phyloP scores from a whole-genome alignment of 2,888 invertebrate species.

The Agrochola macilenta region DNA sequence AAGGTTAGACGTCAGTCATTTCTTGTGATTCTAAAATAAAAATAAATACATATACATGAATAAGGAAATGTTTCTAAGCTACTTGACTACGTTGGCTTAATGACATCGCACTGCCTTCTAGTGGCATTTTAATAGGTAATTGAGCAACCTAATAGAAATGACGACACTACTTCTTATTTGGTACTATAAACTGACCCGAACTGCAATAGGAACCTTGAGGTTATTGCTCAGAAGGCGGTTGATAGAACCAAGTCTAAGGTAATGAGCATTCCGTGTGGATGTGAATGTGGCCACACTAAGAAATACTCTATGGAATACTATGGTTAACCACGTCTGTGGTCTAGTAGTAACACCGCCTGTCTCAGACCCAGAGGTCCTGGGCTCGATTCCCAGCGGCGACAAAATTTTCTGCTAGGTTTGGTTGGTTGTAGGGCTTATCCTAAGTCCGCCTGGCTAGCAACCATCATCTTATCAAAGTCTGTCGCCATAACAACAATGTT shows the following conservation, averaged over 20 bases:
- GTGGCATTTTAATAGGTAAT: conserved; percentile 33
- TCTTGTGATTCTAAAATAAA: not conserved
- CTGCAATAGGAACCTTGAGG: conserved; percentile 44
- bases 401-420: too few relatives aligned
- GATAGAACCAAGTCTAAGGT: conserved; percentile 16
- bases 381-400: too few relatives aligned
- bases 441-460: too few relatives aligned
- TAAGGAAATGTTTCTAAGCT: not conserved
- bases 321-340: too few relatives aligned
- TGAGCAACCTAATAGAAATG: conserved; percentile 35
- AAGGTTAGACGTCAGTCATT: not conserved
- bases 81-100: not conserved
- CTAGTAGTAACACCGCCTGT: too few relatives aligned
- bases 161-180: conserved; percentile 40
- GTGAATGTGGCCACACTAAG: conserved; percentile 6
- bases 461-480: too few relatives aligned
- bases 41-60: not conserved
- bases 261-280: not conserved
- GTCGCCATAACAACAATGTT: too few relatives aligned
- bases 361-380: too few relatives aligned
- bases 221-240: not conserved
- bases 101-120: not conserved
- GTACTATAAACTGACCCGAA: conserved; percentile 24
- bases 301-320: not conserved
- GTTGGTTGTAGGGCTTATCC: too few relatives aligned